Percentiles rank a stretch among this genome's conserved stretches.
Conservation (phyloP, 2,113 vertebrate species). For the Tamias sibiricus region DNA sequence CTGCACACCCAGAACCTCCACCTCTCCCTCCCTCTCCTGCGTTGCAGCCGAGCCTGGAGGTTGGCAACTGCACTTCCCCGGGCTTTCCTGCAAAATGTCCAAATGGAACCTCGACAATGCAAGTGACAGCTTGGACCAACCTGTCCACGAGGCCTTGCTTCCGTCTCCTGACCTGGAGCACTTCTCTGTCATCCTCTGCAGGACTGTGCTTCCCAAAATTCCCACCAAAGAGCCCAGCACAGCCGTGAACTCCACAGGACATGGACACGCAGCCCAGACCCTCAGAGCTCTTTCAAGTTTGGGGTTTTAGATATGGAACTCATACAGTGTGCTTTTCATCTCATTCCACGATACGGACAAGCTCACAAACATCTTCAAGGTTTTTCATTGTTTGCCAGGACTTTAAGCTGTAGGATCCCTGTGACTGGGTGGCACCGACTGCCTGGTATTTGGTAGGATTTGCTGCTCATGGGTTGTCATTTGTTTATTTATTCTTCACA, state of each 20-base stretch:
- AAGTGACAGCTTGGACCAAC: background rate
- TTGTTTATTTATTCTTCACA: background rate
- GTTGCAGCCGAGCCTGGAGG: background rate
- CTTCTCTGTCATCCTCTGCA: background rate
- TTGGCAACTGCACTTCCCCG: background rate
- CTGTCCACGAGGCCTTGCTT: background rate
- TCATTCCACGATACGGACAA: background rate
- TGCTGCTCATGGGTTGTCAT: background rate
- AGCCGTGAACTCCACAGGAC: background rate
- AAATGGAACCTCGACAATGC: background rate
- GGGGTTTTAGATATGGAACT: background rate
- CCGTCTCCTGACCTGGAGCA: background rate
- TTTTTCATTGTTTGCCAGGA: background rate
- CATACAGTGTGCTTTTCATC: background rate
- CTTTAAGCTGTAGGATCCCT: fast-evolving
- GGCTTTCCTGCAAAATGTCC: background rate
- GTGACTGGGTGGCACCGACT: background rate
- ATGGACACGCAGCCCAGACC: background rate
- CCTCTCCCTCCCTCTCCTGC: background rate
- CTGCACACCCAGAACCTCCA: fast-evolving
- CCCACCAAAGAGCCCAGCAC: background rate
- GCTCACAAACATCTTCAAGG: background rate
- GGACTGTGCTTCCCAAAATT: background rate
- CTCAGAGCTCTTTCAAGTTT: background rate
- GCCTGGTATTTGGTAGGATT: background rate